Evolutionary conservation across 2,113 vertebrate genomes (phyloP).

Genomic region (Saccopteryx leptura): DNA sequence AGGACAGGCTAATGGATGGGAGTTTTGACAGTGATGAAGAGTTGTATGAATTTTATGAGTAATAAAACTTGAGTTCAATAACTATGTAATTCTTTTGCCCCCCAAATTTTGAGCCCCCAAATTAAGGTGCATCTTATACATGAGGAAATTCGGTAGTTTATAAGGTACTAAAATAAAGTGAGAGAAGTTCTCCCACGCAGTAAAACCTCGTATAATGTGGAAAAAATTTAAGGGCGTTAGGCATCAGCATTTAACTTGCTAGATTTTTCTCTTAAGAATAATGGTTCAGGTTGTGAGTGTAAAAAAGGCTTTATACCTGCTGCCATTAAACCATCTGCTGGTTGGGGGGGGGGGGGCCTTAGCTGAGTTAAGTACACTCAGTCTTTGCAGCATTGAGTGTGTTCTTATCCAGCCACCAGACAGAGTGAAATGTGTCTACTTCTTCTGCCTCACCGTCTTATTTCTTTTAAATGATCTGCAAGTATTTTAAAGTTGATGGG

Average conservation of each 20-base stretch:
- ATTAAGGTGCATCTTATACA: too few species aligned
- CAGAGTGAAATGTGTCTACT: too few species aligned
- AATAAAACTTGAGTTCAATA: too few species aligned
- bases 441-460: background rate
- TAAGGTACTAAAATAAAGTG: constrained; percentile 1
- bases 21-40: too few species aligned
- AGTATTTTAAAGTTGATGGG: background rate
- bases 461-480: constrained; percentile 1
- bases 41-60: too few species aligned
- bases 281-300: background rate
- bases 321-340: background rate
- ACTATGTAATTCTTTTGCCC: too few species aligned
- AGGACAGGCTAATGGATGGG: too few species aligned
- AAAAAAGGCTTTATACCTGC: background rate
- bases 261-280: constrained; percentile 48
- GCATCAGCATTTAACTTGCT: background rate
- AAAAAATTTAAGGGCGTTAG: background rate
- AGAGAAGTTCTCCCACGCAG: background rate
- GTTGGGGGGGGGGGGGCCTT: background rate
- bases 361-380: background rate
- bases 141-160: background rate
- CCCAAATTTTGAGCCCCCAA: too few species aligned
- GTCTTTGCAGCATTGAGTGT: background rate
- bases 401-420: background rate
- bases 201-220: background rate